These are phyloP conservation scores for Drosophila sturtevanti DNA, from an alignment of 1,140 invertebrate species.

Conservation along the genomic window DNA sequence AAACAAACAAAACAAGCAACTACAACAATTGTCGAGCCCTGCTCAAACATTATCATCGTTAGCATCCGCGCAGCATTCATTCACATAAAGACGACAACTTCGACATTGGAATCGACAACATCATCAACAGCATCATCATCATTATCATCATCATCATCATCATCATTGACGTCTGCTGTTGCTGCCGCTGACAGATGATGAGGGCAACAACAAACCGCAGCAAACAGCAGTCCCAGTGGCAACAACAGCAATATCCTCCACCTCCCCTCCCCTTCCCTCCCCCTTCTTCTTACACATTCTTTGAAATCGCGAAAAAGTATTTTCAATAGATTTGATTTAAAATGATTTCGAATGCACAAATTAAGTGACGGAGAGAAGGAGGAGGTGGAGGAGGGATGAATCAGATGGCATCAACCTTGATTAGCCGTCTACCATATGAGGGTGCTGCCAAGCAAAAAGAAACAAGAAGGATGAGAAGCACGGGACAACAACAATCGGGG, in stretches of 20 bases:
- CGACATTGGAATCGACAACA: background rate
- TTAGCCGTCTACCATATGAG: constrained; percentile 21
- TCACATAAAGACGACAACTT: background rate
- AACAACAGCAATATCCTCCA: background rate
- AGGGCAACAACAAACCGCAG: constrained; percentile 25
- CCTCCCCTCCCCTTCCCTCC: background rate
- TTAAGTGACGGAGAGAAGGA: constrained; percentile 19
- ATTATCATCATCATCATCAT: constrained; percentile 42
- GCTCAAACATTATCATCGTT: constrained; percentile 25
- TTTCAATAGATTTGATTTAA: constrained; percentile 55
- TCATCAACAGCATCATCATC: constrained; percentile 41
- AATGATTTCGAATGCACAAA: constrained; percentile 49
- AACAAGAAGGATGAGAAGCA: background rate
- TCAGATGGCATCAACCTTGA: constrained; percentile 3
- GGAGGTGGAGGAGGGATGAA: background rate
- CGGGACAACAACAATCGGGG: background rate
- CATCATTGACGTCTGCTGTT: constrained; percentile 8
- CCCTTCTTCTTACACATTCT: background rate
- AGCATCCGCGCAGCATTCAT: background rate
- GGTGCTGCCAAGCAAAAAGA: constrained; percentile 17
- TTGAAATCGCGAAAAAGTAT: constrained; percentile 25
- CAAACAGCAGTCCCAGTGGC: background rate
- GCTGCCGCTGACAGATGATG: constrained; percentile 67
- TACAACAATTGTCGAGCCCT: constrained; percentile 23
- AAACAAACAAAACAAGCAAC: constrained; percentile 22